These are phyloP conservation scores for Mya arenaria DNA, from an alignment of 1,140 invertebrate species.

Conservation along the genomic window DNA sequence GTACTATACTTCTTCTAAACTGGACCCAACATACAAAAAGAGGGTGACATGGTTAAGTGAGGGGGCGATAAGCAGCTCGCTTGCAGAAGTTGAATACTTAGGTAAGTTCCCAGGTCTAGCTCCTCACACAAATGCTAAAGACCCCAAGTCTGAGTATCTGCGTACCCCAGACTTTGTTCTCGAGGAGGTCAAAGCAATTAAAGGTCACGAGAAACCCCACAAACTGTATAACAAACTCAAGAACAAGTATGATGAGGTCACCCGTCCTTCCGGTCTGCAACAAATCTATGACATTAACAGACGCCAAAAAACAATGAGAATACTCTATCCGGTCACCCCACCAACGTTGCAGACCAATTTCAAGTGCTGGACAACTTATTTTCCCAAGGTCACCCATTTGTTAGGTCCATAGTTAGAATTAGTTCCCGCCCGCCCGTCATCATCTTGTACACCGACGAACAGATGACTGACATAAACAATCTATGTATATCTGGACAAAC, in stretches of 20 bases:
- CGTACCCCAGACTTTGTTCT: conserved; percentile 46
- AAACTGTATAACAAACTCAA: conserved; percentile 37
- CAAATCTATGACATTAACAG: conserved; percentile 42
- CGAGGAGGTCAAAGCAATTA: background rate
- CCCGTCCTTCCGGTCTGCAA: conserved; percentile 5
- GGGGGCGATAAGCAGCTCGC: conserved; percentile 5
- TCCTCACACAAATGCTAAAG: conserved; percentile 53
- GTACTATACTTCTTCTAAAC: conserved; percentile 55
- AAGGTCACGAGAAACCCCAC: background rate
- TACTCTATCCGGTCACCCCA: too few species aligned
- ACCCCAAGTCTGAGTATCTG: conserved; percentile 12
- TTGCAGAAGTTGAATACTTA: conserved; percentile 57
- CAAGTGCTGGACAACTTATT: too few species aligned
- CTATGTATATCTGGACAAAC: conserved; percentile 11
- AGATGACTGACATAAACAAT: conserved; percentile 30
- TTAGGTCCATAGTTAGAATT: conserved; percentile 3
- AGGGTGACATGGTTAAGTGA: conserved; percentile 54
- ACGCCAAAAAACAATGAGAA: too few species aligned
- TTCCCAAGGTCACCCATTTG: background rate
- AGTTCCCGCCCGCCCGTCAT: background rate
- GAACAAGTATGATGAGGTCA: conserved; percentile 46
- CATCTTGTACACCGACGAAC: conserved; percentile 37
- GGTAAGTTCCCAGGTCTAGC: conserved; percentile 39
- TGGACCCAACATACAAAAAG: conserved; percentile 42
- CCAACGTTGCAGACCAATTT: too few species aligned